Evolutionary conservation across 1,140 invertebrate genomes (phyloP).

Genomic region (Drosophila tani): DNA sequence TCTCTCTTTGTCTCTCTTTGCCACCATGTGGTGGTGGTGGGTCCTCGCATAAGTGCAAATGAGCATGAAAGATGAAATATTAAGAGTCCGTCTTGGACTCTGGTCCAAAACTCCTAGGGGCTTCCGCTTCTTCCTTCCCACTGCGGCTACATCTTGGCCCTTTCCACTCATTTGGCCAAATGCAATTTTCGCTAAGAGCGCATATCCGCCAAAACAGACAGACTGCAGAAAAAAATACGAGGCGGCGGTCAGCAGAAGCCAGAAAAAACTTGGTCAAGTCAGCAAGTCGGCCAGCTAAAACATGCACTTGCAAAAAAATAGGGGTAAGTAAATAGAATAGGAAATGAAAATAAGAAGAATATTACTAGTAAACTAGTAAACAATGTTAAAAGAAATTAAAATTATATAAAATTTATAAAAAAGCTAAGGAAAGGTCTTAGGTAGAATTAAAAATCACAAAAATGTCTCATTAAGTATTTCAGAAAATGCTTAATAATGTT

Average conservation of each 20-base stretch:
- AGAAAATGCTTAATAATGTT: too few relatives aligned
- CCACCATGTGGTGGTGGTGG: conserved; percentile 1
- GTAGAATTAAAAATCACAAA: too few relatives aligned
- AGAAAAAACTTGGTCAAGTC: conserved; percentile 58
- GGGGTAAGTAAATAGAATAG: too few relatives aligned
- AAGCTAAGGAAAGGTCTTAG: too few relatives aligned
- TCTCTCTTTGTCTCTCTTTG: neutral
- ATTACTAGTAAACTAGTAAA: too few relatives aligned
- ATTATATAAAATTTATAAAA: too few relatives aligned
- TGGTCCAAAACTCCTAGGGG: conserved; percentile 17
- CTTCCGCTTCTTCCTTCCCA: conserved; percentile 7
- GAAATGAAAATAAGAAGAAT: too few relatives aligned
- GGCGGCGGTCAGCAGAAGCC: conserved; percentile 1
- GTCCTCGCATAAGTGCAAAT: conserved; percentile 65
- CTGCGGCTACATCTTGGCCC: conserved; percentile 1
- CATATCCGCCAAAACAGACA: conserved; percentile 56
- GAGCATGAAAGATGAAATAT: conserved; percentile 82
- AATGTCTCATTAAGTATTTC: neutral
- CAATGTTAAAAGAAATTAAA: too few relatives aligned
- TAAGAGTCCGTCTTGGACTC: conserved; percentile 64
- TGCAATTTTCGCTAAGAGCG: conserved; percentile 80
- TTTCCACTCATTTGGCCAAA: conserved; percentile 70
- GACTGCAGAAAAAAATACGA: conserved; percentile 2
- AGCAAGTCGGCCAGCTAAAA: conserved; percentile 47
- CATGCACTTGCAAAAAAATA: neutral